Evolutionary conservation across 1,140 invertebrate species (phyloP), one percentile per base, ranked within the genome.

Genomic region (Drosophila albomicans): DNA sequence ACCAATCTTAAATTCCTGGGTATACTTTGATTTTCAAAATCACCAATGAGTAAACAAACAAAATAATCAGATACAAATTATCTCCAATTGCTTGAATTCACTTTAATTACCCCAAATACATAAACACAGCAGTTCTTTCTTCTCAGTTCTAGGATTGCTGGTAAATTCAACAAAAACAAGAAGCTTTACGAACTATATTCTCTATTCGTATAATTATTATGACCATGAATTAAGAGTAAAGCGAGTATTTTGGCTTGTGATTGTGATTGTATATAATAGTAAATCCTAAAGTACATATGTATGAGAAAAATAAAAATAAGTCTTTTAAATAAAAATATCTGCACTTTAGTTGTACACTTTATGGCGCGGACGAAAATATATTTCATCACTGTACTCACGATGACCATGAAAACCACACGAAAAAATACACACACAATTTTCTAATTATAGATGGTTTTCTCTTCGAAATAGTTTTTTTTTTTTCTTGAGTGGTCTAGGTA

Each of bases 261-360:
- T 25, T 25, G 20, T 4, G 20, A 25, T 25, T 25, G 20, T 25
- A 25, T 3, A 25, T 52, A 35, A 46, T 30, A 15, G 62, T 59
- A 25, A 69, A 38, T 46, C 56, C 51, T 45, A 57, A 41, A 15
- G 48, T 35, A 64, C 25, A 43, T 62, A 43, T n/a, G 35, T 62
- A 43, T n/a, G 35, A 62, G 20, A 43, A 43, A 3, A 56, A 54
- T 58, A 52, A 59, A 81, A 76, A 81, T 66, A 67, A 59, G 8
- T 61, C 35, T 62, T 25, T 15, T 11, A 15, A 61, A 38, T 45
- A 25, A 38, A 57, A 45, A 73, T 73, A 52, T 68, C 20, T 58
- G 58, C 52, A 70, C 51, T 48, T 75, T 70, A 70, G 62, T 84
- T 84, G 48, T 67, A 75, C 11, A 75, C 52, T 78, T 79, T 75